Conservation (phyloP, 1,140 invertebrate genomes). For the Penaeus vannamei region DNA sequence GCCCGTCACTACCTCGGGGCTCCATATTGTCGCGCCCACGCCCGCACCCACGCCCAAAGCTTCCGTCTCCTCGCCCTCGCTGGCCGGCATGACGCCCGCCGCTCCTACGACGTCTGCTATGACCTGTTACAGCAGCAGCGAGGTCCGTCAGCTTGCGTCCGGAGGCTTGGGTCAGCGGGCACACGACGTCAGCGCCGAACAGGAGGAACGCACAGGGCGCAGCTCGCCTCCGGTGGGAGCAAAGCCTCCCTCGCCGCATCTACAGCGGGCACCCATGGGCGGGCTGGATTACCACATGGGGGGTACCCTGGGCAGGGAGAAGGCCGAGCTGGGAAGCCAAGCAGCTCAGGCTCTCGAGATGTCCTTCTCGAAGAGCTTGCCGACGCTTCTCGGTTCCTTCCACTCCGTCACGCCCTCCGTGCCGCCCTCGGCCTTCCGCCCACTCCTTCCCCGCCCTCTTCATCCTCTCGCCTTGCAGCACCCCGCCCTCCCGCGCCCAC, state of each 20-base stretch:
- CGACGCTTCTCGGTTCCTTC: constrained; percentile 55
- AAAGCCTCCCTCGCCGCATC: constrained; percentile 32
- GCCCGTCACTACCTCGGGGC: neutral
- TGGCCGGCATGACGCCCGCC: neutral
- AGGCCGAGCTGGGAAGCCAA: neutral
- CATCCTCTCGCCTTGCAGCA: constrained; percentile 59
- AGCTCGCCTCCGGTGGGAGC: constrained; percentile 3
- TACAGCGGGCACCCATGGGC: neutral
- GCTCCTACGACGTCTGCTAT: neutral
- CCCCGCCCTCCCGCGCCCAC: constrained; percentile 42
- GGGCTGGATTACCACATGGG: constrained; percentile 39
- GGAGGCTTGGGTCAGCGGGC: neutral
- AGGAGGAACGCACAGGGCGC: neutral
- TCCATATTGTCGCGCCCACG: neutral
- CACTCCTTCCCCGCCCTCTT: constrained; percentile 48
- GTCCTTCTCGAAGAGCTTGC: constrained; percentile 38
- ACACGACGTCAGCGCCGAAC: neutral
- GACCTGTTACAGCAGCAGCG: neutral
- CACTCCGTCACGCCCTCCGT: constrained; percentile 48
- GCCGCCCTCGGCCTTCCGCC: constrained; percentile 58
- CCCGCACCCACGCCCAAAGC: constrained; percentile 9
- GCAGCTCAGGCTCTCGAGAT: constrained; percentile 31
- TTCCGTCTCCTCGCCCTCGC: constrained; percentile 17
- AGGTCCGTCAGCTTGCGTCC: neutral
- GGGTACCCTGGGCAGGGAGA: neutral